phyloP scores from a whole-genome alignment of 2,113 vertebrate genomes.

The Glaucidium brasilianum region DNA sequence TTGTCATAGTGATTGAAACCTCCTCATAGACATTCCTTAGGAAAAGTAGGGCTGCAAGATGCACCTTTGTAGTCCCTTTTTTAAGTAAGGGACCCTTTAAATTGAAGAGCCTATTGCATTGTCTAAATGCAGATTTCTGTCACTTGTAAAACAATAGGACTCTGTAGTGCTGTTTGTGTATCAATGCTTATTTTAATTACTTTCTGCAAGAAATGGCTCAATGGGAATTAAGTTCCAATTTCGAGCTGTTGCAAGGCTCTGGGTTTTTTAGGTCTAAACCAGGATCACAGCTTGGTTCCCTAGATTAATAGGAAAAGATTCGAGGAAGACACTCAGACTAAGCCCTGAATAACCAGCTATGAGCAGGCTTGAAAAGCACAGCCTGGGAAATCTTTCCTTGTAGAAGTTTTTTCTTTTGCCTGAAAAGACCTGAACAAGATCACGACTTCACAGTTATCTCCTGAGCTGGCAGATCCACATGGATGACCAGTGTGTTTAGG shows the following conservation, averaged over 20 bases:
- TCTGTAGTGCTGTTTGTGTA: constrained; percentile 68
- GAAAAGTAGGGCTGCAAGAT: constrained; percentile 67
- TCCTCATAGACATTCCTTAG: constrained; percentile 68
- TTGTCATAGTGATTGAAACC: constrained; percentile 78
- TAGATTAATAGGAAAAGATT: not conserved
- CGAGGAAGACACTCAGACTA: not conserved
- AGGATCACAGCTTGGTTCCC: constrained; percentile 29
- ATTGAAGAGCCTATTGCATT: constrained; percentile 70
- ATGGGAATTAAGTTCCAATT: constrained; percentile 60
- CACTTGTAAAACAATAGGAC: constrained; percentile 70
- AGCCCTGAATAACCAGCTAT: not conserved
- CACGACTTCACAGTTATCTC: not conserved
- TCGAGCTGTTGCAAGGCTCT: constrained; percentile 13
- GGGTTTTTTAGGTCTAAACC: constrained; percentile 33
- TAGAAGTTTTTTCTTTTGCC: not conserved
- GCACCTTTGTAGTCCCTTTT: constrained; percentile 72
- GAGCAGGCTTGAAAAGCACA: constrained; percentile 66
- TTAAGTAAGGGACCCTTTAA: constrained; percentile 71
- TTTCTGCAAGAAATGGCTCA: constrained; percentile 66
- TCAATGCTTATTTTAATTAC: constrained; percentile 74
- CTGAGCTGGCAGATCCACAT: not conserved
- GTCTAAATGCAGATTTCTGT: constrained; percentile 77
- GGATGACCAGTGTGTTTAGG: not conserved
- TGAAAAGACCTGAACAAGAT: not conserved
- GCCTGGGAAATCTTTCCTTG: constrained; percentile 39